Base-by-base conservation (phyloP, 1,140 invertebrate genomes). In the Leptopilina boulardi region DNA sequence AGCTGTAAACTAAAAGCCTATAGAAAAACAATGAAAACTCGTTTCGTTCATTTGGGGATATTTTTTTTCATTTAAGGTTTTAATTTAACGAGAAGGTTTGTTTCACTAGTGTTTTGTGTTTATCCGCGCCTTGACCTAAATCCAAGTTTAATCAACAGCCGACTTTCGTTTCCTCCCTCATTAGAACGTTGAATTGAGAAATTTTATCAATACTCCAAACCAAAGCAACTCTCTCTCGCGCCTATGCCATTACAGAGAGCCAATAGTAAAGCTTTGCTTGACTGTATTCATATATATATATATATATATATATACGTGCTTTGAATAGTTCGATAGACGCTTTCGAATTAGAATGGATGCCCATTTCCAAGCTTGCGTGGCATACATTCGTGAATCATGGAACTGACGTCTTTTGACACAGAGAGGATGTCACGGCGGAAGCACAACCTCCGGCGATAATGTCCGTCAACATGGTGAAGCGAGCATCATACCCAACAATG, bases 361-460 rank as follows among this genome's bases (percentile, higher is more conserved):
- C 80, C 82, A 82, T 82, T 82, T 84, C 73, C 80, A 70, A 80
- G 77, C 82, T 82, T 77, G 82, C 77, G 84, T 86, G 85, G 83
- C 83, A 86, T 86, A 86, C 82, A 86, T 86, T 86, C 74, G 79
- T 81, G 81, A 84, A 84, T 84, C 81, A 81, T 84, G 81, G 59
- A 81, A 82, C 77, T 84, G 80, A 82, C 83, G 85, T 84, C 83
- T 86, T 84, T 78, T 86, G 85, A 84, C 85, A 83, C 76, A 78
- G 73, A 73, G 82, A 79, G 80, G 79, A 85, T 83, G 84, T 82
- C 84, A 83, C 83, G 85, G 81, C 88, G 88, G 89, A 90, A 90
- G 87, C 88, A 86, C 86, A 88, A 89, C 88, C 89, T 91, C 89
- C 87, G 88, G 85, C 84, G 90, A 91, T 91, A 91, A 88, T 91